Evolutionary conservation across 2,113 vertebrate genomes (phyloP).

Genomic region (Pipra filicauda): DNA sequence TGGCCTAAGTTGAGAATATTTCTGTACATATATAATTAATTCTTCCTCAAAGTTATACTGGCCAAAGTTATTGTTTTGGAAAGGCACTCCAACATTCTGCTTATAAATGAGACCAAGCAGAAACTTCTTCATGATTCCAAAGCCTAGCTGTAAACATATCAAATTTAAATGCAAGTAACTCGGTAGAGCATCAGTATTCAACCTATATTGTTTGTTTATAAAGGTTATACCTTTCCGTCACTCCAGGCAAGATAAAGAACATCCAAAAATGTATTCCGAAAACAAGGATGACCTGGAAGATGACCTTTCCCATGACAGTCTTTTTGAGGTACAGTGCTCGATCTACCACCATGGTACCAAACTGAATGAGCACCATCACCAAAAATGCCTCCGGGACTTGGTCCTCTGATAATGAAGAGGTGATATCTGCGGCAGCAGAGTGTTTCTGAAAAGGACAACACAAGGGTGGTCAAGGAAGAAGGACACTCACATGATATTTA

Average conservation of each 20-base stretch:
- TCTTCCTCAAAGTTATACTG: background rate
- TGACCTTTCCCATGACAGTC: conserved; percentile 94
- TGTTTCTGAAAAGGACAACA: conserved; percentile 85
- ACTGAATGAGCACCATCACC: conserved; percentile 98
- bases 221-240: conserved; percentile 89
- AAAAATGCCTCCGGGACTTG: conserved; percentile 94
- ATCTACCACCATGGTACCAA: conserved; percentile 98
- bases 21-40: background rate
- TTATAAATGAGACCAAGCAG: background rate
- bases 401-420: conserved; percentile 95
- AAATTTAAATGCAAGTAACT: background rate
- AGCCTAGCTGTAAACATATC: background rate
- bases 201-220: background rate
- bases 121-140: background rate
- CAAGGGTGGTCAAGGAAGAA: background rate
- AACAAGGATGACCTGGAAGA: conserved; percentile 96
- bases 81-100: background rate
- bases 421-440: conserved; percentile 93
- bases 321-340: conserved; percentile 95
- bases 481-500: background rate
- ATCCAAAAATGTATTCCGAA: conserved; percentile 99
- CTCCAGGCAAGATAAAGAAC: conserved; percentile 95
- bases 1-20: background rate
- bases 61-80: background rate
- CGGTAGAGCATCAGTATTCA: background rate